Percentiles rank a stretch among this genome's conserved stretches.
Conservation (phyloP, 2,888 invertebrate species). For the Chrysopilus asiliformis region DNA sequence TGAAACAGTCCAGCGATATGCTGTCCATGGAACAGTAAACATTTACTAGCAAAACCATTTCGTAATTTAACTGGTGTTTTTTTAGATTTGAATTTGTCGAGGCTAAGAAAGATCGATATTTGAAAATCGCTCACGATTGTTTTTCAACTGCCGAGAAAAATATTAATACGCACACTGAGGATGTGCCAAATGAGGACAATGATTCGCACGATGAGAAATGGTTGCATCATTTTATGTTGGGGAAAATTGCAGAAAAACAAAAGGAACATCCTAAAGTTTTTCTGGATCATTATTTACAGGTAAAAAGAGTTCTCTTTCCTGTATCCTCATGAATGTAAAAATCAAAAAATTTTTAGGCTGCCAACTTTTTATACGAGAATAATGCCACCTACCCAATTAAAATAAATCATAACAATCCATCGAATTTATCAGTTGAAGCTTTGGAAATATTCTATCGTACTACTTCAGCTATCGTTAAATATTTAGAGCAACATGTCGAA, state of each 20-base stretch:
- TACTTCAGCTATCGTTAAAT: constrained; percentile 80
- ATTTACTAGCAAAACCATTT: not conserved
- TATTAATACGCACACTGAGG: constrained; percentile 34
- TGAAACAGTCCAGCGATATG: constrained; percentile 67
- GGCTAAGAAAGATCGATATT: constrained; percentile 63
- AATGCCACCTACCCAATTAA: constrained; percentile 73
- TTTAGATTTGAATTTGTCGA: constrained; percentile 54
- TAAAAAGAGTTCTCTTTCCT: constrained; percentile 19
- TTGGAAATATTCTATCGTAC: constrained; percentile 75
- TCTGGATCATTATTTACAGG: constrained; percentile 65
- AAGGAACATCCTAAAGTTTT: constrained; percentile 59
- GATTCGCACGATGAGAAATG: constrained; percentile 69
- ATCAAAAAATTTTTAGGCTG: constrained; percentile 40
- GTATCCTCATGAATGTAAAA: no score
- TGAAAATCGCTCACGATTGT: constrained; percentile 64
- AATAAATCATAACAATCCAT: constrained; percentile 73
- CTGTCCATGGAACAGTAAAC: constrained; percentile 53
- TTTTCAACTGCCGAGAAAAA: constrained; percentile 57
- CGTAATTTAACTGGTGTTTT: not conserved
- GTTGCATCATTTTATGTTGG: constrained; percentile 91
- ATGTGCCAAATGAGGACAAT: constrained; percentile 15
- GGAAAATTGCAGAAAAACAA: constrained; percentile 83
- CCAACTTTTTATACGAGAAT: constrained; percentile 61
- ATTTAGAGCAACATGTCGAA: constrained; percentile 60
- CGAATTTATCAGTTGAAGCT: constrained; percentile 74